Evolutionary conservation across 2,888 invertebrate genomes (phyloP), one percentile per base, ranked within the genome.

Genomic region (Oxycera nigricornis): DNA sequence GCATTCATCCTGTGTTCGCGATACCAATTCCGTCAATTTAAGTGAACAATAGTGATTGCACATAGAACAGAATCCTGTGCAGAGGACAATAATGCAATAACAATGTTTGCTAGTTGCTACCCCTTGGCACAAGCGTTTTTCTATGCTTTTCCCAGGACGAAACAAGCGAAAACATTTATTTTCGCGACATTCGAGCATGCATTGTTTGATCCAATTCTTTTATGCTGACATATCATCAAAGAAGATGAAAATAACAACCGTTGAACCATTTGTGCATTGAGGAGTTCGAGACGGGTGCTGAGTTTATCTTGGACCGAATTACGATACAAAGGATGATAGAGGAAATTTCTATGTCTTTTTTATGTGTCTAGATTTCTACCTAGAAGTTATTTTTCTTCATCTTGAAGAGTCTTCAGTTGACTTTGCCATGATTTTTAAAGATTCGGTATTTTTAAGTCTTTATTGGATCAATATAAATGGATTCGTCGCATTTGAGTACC

Each of bases 271-370:
- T 26, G 24, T n/a, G n/a, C n/a, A n/a, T n/a, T n/a, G n/a, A n/a
- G n/a, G n/a, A n/a, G n/a, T n/a, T n/a, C n/a, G 14, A 50, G n/a
- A 30, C 59, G 26, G 59, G 28, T 17, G 61, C 2, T 17, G 17
- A 11, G 3, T 46, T n/a, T n/a, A n/a, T n/a, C 20, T 17, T 6
- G 22, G 24, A 41, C 65, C 22, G 41, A 22, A 24, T 41, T 39
- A 24, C 24, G 55, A 55, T 70, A 70, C 28, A 70, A 52, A 52
- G 55, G 31, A 70, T 70, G 55, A 26, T 55, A 70, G 55, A 70
- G 55, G 20, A 70, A 55, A 70, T 70, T 70, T 55, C 70, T 20
- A 52, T 70, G 70, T 30, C 70, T 31, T 52, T 70, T 68, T 70
- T 55, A 31, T 55, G 70, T 70, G 52, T 22, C 30, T 35, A 70